phyloP scores from a whole-genome alignment of 2,888 invertebrate genomes.

The Melieria picta region DNA sequence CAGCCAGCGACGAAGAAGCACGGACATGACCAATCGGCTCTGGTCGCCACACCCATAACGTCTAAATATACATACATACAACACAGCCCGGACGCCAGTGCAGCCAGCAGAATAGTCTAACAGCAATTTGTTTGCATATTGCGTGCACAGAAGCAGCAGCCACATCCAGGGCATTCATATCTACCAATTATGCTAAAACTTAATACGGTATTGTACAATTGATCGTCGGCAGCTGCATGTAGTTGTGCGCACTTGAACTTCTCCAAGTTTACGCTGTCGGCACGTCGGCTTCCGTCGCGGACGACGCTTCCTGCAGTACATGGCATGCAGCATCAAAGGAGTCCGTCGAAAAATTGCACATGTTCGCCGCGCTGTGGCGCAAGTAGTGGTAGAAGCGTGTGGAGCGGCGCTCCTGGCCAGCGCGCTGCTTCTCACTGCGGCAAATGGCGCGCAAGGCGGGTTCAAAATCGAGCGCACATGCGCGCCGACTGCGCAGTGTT shows the following conservation, averaged over 20 bases:
- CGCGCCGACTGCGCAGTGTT: slow-evolving; percentile 68
- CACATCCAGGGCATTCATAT: no score
- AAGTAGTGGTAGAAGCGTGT: slow-evolving; percentile 84
- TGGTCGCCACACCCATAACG: not conserved
- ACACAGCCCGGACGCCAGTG: no score
- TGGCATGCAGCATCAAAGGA: slow-evolving; percentile 67
- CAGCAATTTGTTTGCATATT: not conserved
- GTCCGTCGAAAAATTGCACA: slow-evolving; percentile 67
- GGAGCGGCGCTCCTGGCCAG: slow-evolving; percentile 71
- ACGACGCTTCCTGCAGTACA: slow-evolving; percentile 43
- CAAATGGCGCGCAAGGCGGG: slow-evolving; percentile 76
- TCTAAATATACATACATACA: not conserved
- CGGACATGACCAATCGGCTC: not conserved
- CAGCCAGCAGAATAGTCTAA: no score
- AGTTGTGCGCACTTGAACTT: no score
- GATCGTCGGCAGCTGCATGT: no score
- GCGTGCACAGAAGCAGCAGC: not conserved
- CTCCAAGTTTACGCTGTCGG: no score
- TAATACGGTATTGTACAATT: no score
- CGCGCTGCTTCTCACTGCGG: slow-evolving; percentile 73
- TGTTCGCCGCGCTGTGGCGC: slow-evolving; percentile 68
- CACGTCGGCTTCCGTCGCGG: not conserved
- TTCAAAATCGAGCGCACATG: slow-evolving; percentile 76
- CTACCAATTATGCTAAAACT: no score
- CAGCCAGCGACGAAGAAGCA: no score